These are phyloP conservation scores for Halocynthia aurantium DNA, from an alignment of 23 tunicate genomes.

Conservation along the genomic window DNA sequence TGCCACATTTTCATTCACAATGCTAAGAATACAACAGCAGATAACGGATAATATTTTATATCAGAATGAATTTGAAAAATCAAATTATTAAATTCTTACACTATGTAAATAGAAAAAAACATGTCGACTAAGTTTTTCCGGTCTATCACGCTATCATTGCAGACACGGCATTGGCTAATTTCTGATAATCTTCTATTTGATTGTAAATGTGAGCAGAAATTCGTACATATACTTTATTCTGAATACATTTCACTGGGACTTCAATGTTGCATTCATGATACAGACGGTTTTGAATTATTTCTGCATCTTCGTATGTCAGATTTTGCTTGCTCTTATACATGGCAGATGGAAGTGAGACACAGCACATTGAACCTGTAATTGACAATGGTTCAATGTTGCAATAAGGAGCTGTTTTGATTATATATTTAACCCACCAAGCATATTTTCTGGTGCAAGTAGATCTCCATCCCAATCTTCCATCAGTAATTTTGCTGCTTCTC, in stretches of 20 bases:
- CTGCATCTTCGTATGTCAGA: slow-evolving; percentile 49
- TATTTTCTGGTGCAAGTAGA: slow-evolving; percentile 56
- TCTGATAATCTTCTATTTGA: slow-evolving; percentile 52
- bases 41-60: too few species aligned
- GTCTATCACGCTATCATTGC: background rate
- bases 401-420: background rate
- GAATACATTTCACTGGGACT: slow-evolving; percentile 69
- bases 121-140: too few species aligned
- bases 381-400: background rate
- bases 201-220: slow-evolving; percentile 74
- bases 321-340: slow-evolving; percentile 25
- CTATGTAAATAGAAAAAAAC: too few species aligned
- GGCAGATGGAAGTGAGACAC: slow-evolving; percentile 58
- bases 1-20: too few species aligned
- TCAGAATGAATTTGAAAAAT: too few species aligned
- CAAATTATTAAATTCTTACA: too few species aligned
- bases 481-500: slow-evolving; percentile 32
- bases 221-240: slow-evolving; percentile 45
- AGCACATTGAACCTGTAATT: slow-evolving; percentile 54
- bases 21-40: too few species aligned
- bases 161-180: slow-evolving; percentile 38
- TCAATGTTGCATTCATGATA: slow-evolving; percentile 60
- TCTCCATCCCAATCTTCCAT: slow-evolving; percentile 37
- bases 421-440: slow-evolving; percentile 24
- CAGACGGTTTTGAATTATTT: slow-evolving; percentile 59